phyloP scores from a whole-genome alignment of 2,888 invertebrate genomes.

The Apodemia zela region DNA sequence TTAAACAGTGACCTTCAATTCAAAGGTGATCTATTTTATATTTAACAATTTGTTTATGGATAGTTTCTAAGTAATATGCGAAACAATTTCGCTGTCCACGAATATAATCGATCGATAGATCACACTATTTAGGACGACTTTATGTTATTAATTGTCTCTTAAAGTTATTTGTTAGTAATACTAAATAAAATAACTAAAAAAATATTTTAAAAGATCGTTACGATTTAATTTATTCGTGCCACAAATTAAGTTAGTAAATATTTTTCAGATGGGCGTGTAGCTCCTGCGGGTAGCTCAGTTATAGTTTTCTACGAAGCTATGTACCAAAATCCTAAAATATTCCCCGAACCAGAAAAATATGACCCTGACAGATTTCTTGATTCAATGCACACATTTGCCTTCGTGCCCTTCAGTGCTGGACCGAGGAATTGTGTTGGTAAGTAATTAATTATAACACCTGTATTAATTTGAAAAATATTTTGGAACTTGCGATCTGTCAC shows the following conservation, averaged over 20 bases:
- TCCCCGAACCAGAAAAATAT: conserved; percentile 40
- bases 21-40: conserved; percentile 33
- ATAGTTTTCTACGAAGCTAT: conserved; percentile 41
- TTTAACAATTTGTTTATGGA: no score
- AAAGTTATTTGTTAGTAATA: no score
- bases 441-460: conserved; percentile 2
- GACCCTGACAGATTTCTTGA: conserved; percentile 40
- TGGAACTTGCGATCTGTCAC: no score
- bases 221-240: no score
- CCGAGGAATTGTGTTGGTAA: conserved; percentile 44
- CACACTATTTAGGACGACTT: no score
- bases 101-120: no score
- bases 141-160: no score
- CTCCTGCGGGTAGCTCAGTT: conserved; percentile 39
- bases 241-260: neutral
- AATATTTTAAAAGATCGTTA: no score
- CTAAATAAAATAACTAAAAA: no score
- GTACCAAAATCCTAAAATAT: conserved; percentile 37
- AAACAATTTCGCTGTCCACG: no score
- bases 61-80: no score
- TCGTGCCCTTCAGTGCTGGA: conserved; percentile 43
- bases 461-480: no score
- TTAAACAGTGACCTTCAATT: conserved; percentile 38
- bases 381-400: conserved; percentile 38
- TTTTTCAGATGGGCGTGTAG: conserved; percentile 40